These are phyloP conservation scores for Heliothis subflexa DNA, from an alignment of 1,140 invertebrate species.

Conservation along the genomic window DNA sequence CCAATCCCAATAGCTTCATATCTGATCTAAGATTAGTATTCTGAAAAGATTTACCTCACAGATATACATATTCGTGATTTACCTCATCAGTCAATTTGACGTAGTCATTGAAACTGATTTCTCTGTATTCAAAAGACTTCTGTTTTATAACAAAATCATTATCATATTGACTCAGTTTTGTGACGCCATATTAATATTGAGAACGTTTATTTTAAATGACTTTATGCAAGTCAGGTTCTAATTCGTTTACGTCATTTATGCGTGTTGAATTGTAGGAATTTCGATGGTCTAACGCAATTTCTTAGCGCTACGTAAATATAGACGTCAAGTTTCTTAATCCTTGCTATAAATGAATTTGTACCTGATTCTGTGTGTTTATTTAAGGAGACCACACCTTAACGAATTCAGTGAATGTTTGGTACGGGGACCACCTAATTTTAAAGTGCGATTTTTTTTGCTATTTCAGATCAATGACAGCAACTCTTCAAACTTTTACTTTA, in stretches of 20 bases:
- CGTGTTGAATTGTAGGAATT: background rate
- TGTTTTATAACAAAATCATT: conserved; percentile 21
- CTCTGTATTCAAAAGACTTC: background rate
- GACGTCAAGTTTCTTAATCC: background rate
- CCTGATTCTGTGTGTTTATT: background rate
- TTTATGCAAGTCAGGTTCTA: background rate
- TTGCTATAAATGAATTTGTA: background rate
- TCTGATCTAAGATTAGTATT: background rate
- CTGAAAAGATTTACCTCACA: conserved; percentile 24
- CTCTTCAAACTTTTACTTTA: too few relatives aligned
- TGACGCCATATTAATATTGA: conserved; percentile 25
- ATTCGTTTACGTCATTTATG: background rate
- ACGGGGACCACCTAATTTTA: background rate
- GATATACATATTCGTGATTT: too few relatives aligned
- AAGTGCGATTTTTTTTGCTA: background rate
- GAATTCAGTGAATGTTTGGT: background rate
- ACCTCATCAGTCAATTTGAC: conserved; percentile 15
- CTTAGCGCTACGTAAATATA: conserved; percentile 7
- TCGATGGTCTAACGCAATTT: background rate
- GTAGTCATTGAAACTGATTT: conserved; percentile 11
- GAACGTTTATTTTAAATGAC: background rate
- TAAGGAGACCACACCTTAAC: background rate
- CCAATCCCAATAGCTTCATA: background rate
- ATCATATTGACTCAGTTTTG: background rate
- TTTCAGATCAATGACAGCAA: background rate